A percentile compares a stretch with the other conserved stretches of the same genome.
Evolutionary conservation across 2,797 vertebrate genomes (phyloP).

Genomic region (Etheostoma nigrum): DNA sequence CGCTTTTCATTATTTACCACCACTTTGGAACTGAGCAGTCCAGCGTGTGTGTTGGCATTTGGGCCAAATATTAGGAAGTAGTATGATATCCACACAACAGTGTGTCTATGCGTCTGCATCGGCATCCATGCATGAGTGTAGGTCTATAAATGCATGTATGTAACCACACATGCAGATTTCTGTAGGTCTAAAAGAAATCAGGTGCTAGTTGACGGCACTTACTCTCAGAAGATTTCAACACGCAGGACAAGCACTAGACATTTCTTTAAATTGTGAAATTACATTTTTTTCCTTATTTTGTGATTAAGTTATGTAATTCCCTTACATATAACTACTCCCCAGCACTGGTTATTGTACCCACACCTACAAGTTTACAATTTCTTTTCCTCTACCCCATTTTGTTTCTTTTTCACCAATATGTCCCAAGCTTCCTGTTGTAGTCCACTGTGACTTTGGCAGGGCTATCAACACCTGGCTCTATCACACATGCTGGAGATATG

Average conservation of each 20-base stretch:
- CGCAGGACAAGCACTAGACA: constrained; percentile 31
- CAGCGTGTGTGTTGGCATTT: constrained; percentile 22
- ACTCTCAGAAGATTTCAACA: constrained; percentile 25
- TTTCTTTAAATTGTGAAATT: no score
- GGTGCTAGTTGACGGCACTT: constrained; percentile 39
- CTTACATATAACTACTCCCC: no score
- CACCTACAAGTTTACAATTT: not conserved
- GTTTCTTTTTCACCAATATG: not conserved
- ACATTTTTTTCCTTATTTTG: no score
- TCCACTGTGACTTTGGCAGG: constrained; percentile 21
- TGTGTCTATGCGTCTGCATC: not conserved
- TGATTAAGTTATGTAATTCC: no score
- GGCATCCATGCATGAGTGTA: not conserved
- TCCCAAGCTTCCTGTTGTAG: constrained; percentile 1
- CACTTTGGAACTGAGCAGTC: constrained; percentile 44
- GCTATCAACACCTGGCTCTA: constrained; percentile 40
- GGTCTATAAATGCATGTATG: not conserved
- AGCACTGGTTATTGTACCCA: not conserved
- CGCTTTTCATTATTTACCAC: constrained; percentile 74
- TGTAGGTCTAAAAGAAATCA: not conserved
- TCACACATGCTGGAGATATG: constrained; percentile 22
- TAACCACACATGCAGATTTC: not conserved
- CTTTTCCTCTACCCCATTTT: not conserved
- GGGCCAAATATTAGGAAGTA: not conserved
- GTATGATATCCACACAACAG: not conserved